Base-by-base conservation (phyloP, 2,797 vertebrate genomes). In the Decapterus maruadsi region DNA sequence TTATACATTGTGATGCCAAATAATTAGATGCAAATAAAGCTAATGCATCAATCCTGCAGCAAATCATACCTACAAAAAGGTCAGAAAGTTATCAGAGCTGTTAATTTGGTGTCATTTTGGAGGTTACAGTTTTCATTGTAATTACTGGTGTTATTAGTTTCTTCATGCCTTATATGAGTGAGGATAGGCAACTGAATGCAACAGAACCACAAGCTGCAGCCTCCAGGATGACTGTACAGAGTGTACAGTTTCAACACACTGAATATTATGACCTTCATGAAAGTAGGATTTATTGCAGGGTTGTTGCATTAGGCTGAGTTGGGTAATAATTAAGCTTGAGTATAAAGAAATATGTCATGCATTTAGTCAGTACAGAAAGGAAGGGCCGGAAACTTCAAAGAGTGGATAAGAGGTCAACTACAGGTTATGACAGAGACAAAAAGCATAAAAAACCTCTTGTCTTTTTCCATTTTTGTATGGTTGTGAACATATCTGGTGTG, bases 401-500 rank as follows among this genome's bases (percentile, higher is more conserved):
- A 43, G 67, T 19, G 26, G 16, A 57, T 64, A 40, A 68, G 29
- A 67, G 48, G 50, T 31, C 31, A 69, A 14, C 34, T 20, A 40
- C 11, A 73, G 14, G 38, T 46, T 54, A 16, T 22, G 29, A 62
- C 61, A 55, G 29, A 63, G 60, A 78, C 22, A 34, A 40, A 34
- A 72, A 43, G 40, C 46, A 31, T 40, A 74, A 11, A 11, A 11
- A 58, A 71, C 46, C 61, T 43, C 31, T 6, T 61, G 42, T 8
- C n/a, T 54, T 62, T 50, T 59, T 45, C 12, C 17, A 55, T 17
- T 68, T 61, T 45, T 72, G 48, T 40, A 13, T 34, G 11, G 17
- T 67, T 75, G 45, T 79, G 48, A 43, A 72, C 57, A 57, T 73
- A 57, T 81, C 59, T 71, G 54, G 16, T 53, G 65, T 75, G 54